Conservation (phyloP, 2,797 vertebrate genomes). For the Clarias platycephalus region DNA sequence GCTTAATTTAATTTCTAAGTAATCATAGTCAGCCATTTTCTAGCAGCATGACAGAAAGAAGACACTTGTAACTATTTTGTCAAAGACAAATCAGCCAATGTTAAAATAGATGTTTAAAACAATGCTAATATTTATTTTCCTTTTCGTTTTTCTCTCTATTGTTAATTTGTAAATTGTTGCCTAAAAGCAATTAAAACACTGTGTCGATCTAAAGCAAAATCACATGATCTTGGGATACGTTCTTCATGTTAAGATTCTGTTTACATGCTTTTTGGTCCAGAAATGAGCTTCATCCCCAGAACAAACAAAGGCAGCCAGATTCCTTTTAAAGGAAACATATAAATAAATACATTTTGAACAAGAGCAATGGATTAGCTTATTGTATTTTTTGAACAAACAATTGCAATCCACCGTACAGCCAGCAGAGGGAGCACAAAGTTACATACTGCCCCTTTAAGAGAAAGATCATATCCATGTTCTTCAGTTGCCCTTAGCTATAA, state of each 20-base stretch:
- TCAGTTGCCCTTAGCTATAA: background rate
- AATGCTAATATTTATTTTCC: background rate
- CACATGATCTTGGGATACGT: background rate
- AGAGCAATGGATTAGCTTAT: background rate
- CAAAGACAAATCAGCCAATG: too few relatives aligned
- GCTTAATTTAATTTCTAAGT: too few relatives aligned
- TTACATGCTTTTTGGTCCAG: background rate
- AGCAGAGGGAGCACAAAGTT: background rate
- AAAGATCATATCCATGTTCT: too few relatives aligned
- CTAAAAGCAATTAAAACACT: background rate
- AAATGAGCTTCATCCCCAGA: background rate
- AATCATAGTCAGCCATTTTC: too few relatives aligned
- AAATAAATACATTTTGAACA: too few relatives aligned
- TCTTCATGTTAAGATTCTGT: background rate
- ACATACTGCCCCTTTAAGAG: background rate
- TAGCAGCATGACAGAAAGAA: too few relatives aligned
- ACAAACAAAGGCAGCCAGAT: background rate
- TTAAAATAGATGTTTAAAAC: background rate
- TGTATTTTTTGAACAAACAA: background rate
- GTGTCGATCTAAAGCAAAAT: background rate
- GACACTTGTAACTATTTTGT: too few relatives aligned
- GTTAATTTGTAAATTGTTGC: background rate
- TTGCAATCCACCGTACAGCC: background rate
- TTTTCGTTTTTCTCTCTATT: background rate
- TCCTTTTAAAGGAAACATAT: background rate